Evolutionary conservation across 2,797 vertebrate species (phyloP).

Genomic region (Dendrocincla tyrannina): DNA sequence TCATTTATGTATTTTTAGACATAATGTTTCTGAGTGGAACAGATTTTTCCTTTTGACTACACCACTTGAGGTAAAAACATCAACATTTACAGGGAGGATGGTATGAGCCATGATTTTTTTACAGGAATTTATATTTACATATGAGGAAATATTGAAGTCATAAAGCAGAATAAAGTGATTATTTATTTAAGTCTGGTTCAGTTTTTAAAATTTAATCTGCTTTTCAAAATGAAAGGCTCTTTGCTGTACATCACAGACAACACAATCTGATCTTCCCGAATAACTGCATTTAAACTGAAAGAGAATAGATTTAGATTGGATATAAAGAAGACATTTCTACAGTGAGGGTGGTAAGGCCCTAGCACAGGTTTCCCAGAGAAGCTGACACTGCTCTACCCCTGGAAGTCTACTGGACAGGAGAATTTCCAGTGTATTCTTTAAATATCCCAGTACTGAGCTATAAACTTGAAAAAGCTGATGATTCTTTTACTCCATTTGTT

Average conservation of each 20-base stretch:
- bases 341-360: rapidly evolving
- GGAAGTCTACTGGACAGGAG: background rate
- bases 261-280: background rate
- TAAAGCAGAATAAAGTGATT: background rate
- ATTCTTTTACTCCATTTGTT: background rate
- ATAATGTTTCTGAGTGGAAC: background rate
- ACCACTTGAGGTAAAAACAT: background rate
- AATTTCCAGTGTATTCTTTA: background rate
- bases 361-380: background rate
- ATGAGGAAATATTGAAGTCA: background rate
- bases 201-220: conserved; percentile 17
- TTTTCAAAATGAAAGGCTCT: background rate
- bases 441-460: background rate
- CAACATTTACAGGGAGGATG: background rate
- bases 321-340: background rate
- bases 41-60: background rate
- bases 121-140: background rate
- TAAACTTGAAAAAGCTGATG: background rate
- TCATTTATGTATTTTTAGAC: background rate
- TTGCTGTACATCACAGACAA: background rate
- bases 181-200: background rate
- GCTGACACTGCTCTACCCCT: background rate
- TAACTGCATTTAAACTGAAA: background rate
- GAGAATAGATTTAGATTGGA: background rate
- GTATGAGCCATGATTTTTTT: background rate